phyloP scores from a whole-genome alignment of 1,140 invertebrate genomes.

The Saccostrea glomerata region DNA sequence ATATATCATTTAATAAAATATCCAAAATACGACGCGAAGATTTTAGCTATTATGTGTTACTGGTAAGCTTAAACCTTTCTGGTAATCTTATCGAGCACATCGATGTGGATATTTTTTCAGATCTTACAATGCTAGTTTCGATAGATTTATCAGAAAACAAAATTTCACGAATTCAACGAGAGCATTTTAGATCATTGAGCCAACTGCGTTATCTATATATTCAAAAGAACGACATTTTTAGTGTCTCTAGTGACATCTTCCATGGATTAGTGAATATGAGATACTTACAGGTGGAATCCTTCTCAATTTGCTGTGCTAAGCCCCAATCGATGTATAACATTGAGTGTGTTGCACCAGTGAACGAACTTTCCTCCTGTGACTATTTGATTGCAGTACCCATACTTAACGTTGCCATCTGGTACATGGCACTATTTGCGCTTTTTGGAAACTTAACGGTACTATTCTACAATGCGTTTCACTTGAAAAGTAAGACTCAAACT shows the following conservation, averaged over 20 bases:
- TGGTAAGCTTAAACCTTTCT: slow-evolving; percentile 23
- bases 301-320: slow-evolving; percentile 59
- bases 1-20: slow-evolving; percentile 34
- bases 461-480: slow-evolving; percentile 32
- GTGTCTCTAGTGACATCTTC: slow-evolving; percentile 53
- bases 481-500: background rate
- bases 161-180: background rate
- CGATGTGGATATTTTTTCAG: background rate
- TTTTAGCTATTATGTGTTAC: slow-evolving; percentile 8
- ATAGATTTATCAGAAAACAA: slow-evolving; percentile 40
- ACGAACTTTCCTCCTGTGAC: slow-evolving; percentile 62
- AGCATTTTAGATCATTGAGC: slow-evolving; percentile 17
- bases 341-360: slow-evolving; percentile 55
- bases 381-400: slow-evolving; percentile 53
- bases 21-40: background rate
- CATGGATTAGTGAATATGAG: slow-evolving; percentile 47
- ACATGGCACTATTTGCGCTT: slow-evolving; percentile 55
- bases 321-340: slow-evolving; percentile 34
- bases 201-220: slow-evolving; percentile 47
- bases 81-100: background rate
- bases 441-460: slow-evolving; percentile 58
- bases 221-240: slow-evolving; percentile 45
- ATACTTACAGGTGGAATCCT: slow-evolving; percentile 52
- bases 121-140: background rate
- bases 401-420: slow-evolving; percentile 57